Evolutionary conservation across 2,113 vertebrate genomes (phyloP), one percentile per base, ranked within the genome.

Genomic region (Bos taurus): DNA sequence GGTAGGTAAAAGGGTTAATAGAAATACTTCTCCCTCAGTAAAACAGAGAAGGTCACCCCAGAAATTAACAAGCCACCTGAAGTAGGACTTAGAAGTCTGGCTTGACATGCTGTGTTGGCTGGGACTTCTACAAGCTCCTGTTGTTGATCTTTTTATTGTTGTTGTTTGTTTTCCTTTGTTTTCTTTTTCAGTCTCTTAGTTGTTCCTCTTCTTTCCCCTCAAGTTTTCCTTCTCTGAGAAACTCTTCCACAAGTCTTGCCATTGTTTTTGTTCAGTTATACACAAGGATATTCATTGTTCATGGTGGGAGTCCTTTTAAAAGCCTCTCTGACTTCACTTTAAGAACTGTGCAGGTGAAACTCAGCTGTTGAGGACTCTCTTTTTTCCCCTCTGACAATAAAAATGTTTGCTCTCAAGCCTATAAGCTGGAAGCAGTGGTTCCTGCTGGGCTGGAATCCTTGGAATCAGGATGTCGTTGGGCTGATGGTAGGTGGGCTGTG

Each of bases 401-500:
- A 78, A 98, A 96, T 96, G 95, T 96, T 83, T 48, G 6, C n/a
- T 97, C 97, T 97, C 88, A 88, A 97, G 97, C 83, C 98, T 97
- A 21, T 7, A 95, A 96, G 96, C 98, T 97, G 95, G 88, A 98
- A 98, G 96, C 98, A 96, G 96, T 93, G 91, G 97, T 97, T 94
- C 97, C 98, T 97, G 91, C 98, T 97, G 97, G 97, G 93, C 98
- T 98, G 93, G 98, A 98, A 97, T 87, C 98, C 98, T 98, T 97
- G 98, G 77, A 98, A 96, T 90, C 95, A 98, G 96, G 90, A 95
- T 97, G 93, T 98, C 96, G 52, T 98, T 98, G 97, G 97, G 98
- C 97, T 99, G 97, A 97, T 98, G 98, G 98, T 98, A 98, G 98
- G 98, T 98, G 98, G 97, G 98, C 98, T 98, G 96, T 98, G 97